A percentile compares a stretch with the other conserved stretches of the same genome.
Conservation (phyloP, 2,797 vertebrate species). For the Monodelphis domestica region DNA sequence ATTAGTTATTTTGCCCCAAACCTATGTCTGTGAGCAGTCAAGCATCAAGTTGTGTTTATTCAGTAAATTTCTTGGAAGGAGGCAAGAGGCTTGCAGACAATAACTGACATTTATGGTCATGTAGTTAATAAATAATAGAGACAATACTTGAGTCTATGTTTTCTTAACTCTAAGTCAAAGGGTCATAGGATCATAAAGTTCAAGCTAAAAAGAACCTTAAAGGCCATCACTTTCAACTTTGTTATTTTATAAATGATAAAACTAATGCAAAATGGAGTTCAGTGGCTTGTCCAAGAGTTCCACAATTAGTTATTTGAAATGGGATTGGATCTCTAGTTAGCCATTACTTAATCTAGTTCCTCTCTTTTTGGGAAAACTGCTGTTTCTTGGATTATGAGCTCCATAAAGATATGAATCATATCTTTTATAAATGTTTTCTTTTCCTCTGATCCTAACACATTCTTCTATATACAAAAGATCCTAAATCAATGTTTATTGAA, state of each 20-base stretch:
- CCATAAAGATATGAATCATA: not conserved
- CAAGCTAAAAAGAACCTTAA: not conserved
- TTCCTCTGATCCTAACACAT: not conserved
- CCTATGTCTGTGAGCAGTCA: not conserved
- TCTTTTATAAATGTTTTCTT: not conserved
- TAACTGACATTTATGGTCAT: not conserved
- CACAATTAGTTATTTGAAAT: not conserved
- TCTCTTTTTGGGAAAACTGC: not conserved
- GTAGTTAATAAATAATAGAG: not conserved
- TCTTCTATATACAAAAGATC: not conserved
- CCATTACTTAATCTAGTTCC: not conserved
- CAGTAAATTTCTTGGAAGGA: not conserved
- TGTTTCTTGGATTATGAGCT: not conserved
- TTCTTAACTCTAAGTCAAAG: not conserved
- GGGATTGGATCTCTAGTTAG: not conserved
- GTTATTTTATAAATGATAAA: not conserved
- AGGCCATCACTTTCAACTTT: not conserved
- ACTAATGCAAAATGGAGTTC: not conserved
- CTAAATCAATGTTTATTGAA: not conserved
- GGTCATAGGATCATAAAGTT: not conserved
- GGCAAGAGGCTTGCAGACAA: not conserved
- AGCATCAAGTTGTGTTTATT: not conserved
- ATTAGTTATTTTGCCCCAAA: not conserved
- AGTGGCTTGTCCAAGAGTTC: not conserved
- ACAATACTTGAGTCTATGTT: not conserved